Evolutionary conservation across 2,888 invertebrate species (phyloP).

Genomic region (Dolichomitus sp.): DNA sequence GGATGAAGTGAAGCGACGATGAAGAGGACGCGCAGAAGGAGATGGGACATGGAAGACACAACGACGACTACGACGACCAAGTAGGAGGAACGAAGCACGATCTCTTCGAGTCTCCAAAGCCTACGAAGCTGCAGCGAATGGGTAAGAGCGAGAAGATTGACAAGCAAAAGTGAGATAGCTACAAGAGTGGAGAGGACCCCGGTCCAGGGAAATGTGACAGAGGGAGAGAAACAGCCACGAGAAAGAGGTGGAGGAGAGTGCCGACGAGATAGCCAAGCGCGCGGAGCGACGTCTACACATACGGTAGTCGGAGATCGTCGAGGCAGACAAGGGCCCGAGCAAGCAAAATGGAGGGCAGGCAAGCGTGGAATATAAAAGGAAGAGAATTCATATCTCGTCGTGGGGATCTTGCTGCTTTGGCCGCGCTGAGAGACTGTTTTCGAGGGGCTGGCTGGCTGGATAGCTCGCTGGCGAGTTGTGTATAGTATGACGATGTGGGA

Average conservation of each 20-base stretch:
- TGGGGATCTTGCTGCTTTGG: constrained; percentile 84
- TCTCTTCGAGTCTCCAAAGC: constrained; percentile 61
- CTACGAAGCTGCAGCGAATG: background rate
- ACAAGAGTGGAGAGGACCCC: constrained; percentile 44
- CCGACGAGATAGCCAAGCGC: constrained; percentile 73
- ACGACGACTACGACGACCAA: constrained; percentile 49
- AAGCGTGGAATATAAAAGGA: constrained; percentile 86
- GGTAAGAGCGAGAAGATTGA: constrained; percentile 46
- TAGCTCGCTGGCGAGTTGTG: constrained; percentile 59
- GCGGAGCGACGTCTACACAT: constrained; percentile 78
- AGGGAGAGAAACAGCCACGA: constrained; percentile 60
- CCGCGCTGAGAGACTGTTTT: constrained; percentile 85
- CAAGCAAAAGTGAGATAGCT: constrained; percentile 60
- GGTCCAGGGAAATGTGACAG: constrained; percentile 45
- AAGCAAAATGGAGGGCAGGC: constrained; percentile 85
- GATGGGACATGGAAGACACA: constrained; percentile 34
- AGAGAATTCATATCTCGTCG: constrained; percentile 85
- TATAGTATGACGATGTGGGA: constrained; percentile 56
- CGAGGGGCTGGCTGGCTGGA: constrained; percentile 73
- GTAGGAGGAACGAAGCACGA: constrained; percentile 69
- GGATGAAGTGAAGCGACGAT: constrained; percentile 61
- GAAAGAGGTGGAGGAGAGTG: constrained; percentile 54
- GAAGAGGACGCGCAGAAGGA: constrained; percentile 61
- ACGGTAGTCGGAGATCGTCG: constrained; percentile 85
- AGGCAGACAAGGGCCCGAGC: constrained; percentile 84